These are phyloP conservation scores for Myotis lucifugus DNA, from an alignment of 2,113 vertebrate genomes.

Conservation along the genomic window DNA sequence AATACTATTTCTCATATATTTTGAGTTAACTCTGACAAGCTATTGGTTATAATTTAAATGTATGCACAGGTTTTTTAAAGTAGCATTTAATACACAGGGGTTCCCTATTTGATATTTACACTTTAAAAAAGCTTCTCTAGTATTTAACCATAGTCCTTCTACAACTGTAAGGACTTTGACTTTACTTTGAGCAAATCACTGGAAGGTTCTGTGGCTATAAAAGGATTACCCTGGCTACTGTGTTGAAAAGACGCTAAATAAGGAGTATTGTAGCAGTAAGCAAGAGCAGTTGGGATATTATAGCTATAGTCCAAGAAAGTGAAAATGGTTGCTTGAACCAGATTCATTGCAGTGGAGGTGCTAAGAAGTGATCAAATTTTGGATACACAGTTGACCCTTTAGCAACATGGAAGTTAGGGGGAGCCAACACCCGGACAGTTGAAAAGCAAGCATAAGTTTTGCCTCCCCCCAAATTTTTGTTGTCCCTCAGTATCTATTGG, in stretches of 20 bases:
- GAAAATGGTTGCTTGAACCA: not conserved
- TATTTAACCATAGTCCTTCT: constrained; percentile 34
- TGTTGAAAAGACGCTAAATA: not conserved
- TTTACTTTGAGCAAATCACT: not conserved
- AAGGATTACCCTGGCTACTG: not conserved
- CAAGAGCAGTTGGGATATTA: not conserved
- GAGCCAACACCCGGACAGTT: not conserved
- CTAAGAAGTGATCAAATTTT: not conserved
- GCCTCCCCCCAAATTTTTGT: not conserved
- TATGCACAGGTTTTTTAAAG: constrained; percentile 12
- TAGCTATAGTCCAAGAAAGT: not conserved
- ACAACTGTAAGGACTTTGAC: not conserved
- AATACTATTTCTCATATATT: not conserved
- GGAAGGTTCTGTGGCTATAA: not conserved
- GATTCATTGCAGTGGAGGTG: not conserved
- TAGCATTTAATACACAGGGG: not conserved
- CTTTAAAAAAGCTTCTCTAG: constrained; percentile 25
- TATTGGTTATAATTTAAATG: not conserved
- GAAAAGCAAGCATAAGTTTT: not conserved
- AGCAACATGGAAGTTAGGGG: not conserved
- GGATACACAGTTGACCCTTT: not conserved
- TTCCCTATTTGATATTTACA: not conserved
- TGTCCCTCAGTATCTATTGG: not conserved
- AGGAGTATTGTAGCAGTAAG: not conserved
- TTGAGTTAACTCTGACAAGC: not conserved